A percentile compares a stretch with the other conserved stretches of the same genome.
Evolutionary conservation across 1,140 invertebrate genomes (phyloP).

Genomic region (Megalopta genalis): DNA sequence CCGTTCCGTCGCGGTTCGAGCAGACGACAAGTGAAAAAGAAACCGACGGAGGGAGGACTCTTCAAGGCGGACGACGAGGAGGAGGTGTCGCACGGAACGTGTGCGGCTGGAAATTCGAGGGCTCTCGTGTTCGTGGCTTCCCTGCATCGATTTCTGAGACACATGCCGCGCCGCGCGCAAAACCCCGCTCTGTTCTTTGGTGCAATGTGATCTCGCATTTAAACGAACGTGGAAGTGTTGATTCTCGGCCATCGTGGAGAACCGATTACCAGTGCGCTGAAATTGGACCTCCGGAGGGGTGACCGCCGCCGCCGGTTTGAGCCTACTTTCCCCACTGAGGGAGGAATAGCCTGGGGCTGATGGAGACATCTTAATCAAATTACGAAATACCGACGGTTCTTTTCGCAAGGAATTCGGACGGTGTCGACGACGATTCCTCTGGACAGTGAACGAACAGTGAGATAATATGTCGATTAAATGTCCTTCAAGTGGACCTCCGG

Average conservation of each 20-base stretch:
- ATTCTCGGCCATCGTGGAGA: background rate
- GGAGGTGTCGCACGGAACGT: background rate
- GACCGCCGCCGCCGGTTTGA: no score
- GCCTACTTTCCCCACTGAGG: no score
- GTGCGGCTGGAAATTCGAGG: background rate
- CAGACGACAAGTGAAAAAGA: background rate
- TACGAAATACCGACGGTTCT: background rate
- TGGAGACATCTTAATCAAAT: no score
- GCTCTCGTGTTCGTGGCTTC: background rate
- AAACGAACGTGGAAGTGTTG: background rate
- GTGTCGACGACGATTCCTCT: background rate
- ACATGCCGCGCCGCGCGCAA: constrained; percentile 18
- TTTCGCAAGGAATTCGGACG: background rate
- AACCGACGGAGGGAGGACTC: background rate
- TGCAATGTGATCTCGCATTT: constrained; percentile 9
- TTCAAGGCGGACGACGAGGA: no score
- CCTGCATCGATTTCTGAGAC: constrained; percentile 44
- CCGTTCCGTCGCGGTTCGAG: constrained; percentile 5
- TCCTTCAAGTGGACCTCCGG: background rate
- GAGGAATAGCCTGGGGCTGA: no score
- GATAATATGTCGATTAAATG: background rate
- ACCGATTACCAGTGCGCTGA: background rate
- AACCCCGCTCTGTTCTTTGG: background rate
- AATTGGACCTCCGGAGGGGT: no score
- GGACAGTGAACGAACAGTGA: no score